These are phyloP conservation scores for Kryptolebias ocellatus DNA, from an alignment of 2,797 vertebrate genomes.

Conservation along the genomic window DNA sequence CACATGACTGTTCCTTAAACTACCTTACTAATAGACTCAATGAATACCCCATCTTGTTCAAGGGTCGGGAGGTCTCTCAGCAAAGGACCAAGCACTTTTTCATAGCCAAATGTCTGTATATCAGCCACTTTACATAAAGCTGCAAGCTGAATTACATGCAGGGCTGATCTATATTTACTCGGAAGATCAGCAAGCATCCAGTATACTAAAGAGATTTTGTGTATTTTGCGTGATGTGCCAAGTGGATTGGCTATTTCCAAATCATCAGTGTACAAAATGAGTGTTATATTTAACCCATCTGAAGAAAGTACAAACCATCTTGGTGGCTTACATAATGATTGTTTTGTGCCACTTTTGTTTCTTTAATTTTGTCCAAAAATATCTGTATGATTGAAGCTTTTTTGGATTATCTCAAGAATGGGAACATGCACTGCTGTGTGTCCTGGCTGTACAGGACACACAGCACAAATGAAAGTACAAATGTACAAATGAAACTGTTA, in stretches of 20 bases:
- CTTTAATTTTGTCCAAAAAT: conserved; percentile 3
- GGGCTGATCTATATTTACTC: neutral
- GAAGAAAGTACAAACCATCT: conserved; percentile 10
- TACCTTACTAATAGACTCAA: neutral
- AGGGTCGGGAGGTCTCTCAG: neutral
- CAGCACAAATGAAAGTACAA: no score
- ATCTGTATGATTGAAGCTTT: neutral
- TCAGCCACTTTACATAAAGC: neutral
- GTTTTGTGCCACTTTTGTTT: conserved; percentile 9
- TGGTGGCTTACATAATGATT: conserved; percentile 3
- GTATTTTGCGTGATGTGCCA: neutral
- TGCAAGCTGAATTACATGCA: neutral
- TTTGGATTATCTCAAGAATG: conserved; percentile 17
- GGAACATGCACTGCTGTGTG: conserved; percentile 3
- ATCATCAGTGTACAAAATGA: neutral
- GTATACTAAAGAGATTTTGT: conserved; percentile 3
- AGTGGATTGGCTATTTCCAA: neutral
- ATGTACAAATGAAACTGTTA: neutral
- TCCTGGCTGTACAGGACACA: conserved; percentile 1
- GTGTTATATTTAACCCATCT: neutral
- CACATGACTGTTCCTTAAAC: neutral
- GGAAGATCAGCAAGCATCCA: neutral
- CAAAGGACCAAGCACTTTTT: conserved; percentile 2
- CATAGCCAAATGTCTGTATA: neutral
- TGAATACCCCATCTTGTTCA: neutral